Conservation (phyloP, 2,113 vertebrate genomes). For the Malaclemys terrapin region DNA sequence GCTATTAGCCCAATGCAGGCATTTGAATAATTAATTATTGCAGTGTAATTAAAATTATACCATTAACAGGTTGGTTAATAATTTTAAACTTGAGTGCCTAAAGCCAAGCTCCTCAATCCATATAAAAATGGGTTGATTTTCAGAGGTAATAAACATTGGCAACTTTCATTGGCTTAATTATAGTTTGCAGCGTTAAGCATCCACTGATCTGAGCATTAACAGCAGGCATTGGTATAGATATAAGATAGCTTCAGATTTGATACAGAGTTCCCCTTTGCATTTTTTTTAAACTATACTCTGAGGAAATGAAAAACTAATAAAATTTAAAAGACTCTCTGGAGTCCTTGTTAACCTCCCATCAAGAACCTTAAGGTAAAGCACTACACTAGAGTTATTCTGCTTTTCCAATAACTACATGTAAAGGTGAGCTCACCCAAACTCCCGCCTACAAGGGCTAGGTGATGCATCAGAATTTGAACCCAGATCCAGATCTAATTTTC, state of each 20-base stretch:
- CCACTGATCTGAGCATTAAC: background rate
- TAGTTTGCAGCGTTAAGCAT: background rate
- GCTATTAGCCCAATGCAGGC: background rate
- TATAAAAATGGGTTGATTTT: background rate
- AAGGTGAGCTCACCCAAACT: background rate
- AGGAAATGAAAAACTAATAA: background rate
- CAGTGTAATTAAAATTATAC: background rate
- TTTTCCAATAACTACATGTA: background rate
- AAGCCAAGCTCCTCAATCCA: background rate
- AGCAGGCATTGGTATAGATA: fast-evolving
- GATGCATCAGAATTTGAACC: slow-evolving; percentile 12
- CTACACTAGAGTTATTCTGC: background rate
- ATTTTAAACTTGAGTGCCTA: background rate
- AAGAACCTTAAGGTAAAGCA: background rate
- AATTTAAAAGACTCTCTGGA: background rate
- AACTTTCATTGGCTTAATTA: no score
- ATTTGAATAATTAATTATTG: background rate
- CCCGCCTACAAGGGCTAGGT: background rate
- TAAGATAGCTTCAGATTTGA: background rate
- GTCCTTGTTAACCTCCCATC: background rate
- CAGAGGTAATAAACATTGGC: background rate
- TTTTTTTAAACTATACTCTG: background rate
- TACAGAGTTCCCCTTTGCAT: background rate
- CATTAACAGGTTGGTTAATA: background rate
- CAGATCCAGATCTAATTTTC: background rate